These are phyloP conservation scores for Cataglyphis livida DNA, from an alignment of 2,888 invertebrate genomes.

Conservation along the genomic window DNA sequence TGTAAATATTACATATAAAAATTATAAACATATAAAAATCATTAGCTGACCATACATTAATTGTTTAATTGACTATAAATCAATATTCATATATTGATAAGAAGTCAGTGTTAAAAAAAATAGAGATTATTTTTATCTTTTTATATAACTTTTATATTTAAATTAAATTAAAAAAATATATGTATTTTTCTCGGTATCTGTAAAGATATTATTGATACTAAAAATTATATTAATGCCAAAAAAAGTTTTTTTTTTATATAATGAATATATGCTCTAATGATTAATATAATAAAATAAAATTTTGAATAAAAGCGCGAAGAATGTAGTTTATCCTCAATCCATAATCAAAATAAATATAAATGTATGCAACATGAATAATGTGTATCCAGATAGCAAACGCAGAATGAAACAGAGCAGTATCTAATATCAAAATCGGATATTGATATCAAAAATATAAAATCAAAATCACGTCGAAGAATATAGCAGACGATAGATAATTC, in stretches of 20 bases:
- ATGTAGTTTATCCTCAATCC: not conserved
- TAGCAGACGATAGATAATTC: constrained; percentile 2
- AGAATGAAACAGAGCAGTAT: not conserved
- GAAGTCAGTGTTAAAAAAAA: not conserved
- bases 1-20: not conserved
- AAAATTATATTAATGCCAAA: constrained; percentile 3
- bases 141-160: not conserved
- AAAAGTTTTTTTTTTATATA: not conserved
- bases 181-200: not conserved
- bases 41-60: not conserved
- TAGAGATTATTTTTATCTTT: not conserved
- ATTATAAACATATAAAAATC: not conserved
- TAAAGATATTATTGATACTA: not conserved
- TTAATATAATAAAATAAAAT: constrained; percentile 10
- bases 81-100: not conserved
- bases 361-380: not conserved
- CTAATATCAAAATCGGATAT: constrained; percentile 4
- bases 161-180: not conserved
- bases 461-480: not conserved
- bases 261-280: not conserved
- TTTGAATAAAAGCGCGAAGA: not conserved
- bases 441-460: not conserved
- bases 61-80: not conserved
- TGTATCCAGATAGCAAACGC: not conserved
- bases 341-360: not conserved